Evolutionary conservation across 2,113 vertebrate species (phyloP), one percentile per base, ranked within the genome.

Genomic region (Pachycephala philippinensis): DNA sequence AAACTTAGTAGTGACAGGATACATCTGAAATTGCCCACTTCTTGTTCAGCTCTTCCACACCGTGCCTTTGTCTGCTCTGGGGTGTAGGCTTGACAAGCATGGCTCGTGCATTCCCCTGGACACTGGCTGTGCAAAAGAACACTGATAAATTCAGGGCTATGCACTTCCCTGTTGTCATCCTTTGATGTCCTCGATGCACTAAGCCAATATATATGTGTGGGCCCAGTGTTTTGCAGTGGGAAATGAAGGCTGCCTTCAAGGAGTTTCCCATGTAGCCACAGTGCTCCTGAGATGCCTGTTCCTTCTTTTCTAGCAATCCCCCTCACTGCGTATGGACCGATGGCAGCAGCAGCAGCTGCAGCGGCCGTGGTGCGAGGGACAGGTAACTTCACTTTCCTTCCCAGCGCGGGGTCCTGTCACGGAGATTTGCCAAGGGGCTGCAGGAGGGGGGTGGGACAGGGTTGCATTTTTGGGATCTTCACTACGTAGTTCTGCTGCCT

Each of bases 261-360:
- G 79, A 84, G 64, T 26, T 56, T 28, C 27, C 35, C 12, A 0
- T 24, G 37, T 42, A 57, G 65, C 37, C 71, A 13, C 45, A 37
- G 54, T 11, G 65, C 35, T 71, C 22, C 89, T 96, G 63, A 97
- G 66, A 10, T 52, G 24, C 47, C 57, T 18, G 3, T 49, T 52
- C 72, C 75, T 94, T 98, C 56, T 95, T 77, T 98, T 98, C 23
- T 90, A 99, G 99, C 99, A 83, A 99, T 99, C 94, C 99, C 99
- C 93, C 99, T 99, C 95, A 99, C 99, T 39, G 99, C 99, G 3
- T 99, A 99, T 4, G 99, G 99, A 98, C 99, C 99, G 33, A 99
- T 99, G 99, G 99, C 99, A 0, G 99, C 99, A 0, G 99, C 99
- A 0, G 99, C 99, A 0, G 99, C 99, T 0, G 99, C 99, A 0